Base-by-base conservation (phyloP, 2,113 vertebrate species). In the Paramisgurnus dabryanus region DNA sequence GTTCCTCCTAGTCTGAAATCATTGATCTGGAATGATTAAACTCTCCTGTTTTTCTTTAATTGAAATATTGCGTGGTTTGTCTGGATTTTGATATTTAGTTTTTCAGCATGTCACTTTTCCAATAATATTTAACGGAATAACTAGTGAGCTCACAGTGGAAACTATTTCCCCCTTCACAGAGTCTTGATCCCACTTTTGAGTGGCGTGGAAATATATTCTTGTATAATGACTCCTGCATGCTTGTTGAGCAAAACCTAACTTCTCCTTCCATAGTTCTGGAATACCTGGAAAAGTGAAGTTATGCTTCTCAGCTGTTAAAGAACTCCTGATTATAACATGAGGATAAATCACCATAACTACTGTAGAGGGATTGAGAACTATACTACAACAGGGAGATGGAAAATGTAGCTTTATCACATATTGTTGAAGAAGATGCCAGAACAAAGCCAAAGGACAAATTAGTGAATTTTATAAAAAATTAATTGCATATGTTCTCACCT, bases 121-220 rank as follows among this genome's bases (percentile, higher is more conserved):
- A 78, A 86, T 80, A 84, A 78, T 91, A 86, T 89, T 92, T 88
- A 75, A 89, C 85, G 74, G 86, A 92, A 92, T 88, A 91, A 90
- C 87, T 91, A 87, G 94, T 96, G 90, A 94, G 85, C 87, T 94
- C 92, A 95, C 81, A 81, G 71, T 93, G 93, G 93, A 94, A 95
- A 93, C 79, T 93, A 93, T 93, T 90, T 84, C 86, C 83, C 83
- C 83, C 84, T 87, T 86, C 88, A 89, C 89, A 79, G 89, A 92
- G 83, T 89, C 91, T 34, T 81, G 87, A 92, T 89, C 87, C 91
- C 83, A 83, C 90, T 89, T 93, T 90, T 86, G 88, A 93, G 92
- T 89, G 89, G 89, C 84, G 81, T 86, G 77, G 86, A 89, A 88
- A 93, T 93, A 91, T 93, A 92, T 93, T 92, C 90, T 87, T 84